Conservation (phyloP, 2,797 vertebrate species). For the Eospalax fontanierii region DNA sequence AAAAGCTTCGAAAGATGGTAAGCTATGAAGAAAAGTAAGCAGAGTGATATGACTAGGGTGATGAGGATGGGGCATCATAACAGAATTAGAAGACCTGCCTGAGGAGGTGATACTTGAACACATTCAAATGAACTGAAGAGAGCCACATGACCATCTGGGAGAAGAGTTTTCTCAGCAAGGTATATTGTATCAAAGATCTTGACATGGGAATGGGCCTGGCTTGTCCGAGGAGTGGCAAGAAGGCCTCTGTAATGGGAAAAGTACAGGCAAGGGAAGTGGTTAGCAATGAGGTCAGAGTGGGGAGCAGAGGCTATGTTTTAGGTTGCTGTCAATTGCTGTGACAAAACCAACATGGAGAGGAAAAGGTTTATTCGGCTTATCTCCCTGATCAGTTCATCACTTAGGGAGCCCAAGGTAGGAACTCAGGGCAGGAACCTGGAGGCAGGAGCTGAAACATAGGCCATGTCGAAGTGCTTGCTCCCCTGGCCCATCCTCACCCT, state of each 20-base stretch:
- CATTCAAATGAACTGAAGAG: conserved; percentile 17
- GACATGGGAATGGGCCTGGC: neutral
- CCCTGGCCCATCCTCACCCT: no score
- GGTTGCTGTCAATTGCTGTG: no score
- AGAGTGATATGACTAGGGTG: neutral
- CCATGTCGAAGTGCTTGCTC: no score
- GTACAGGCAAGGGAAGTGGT: neutral
- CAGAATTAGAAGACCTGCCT: neutral
- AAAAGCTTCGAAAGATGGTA: conserved; percentile 6
- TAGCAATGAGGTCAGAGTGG: neutral
- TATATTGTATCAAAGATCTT: neutral
- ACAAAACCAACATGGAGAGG: no score
- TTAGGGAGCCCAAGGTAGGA: no score
- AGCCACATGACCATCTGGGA: neutral
- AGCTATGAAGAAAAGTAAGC: conserved; percentile 33
- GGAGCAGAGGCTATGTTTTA: no score
- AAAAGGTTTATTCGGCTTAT: no score
- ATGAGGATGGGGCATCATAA: neutral
- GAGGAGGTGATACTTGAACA: neutral
- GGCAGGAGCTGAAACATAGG: no score
- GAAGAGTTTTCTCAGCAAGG: neutral
- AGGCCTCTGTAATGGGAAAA: neutral
- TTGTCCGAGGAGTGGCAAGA: conserved; percentile 35
- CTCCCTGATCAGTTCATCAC: no score
- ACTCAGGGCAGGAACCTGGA: no score